Evolutionary conservation across 1,140 invertebrate genomes (phyloP).

Genomic region (Meloidogyne floridensis): DNA sequence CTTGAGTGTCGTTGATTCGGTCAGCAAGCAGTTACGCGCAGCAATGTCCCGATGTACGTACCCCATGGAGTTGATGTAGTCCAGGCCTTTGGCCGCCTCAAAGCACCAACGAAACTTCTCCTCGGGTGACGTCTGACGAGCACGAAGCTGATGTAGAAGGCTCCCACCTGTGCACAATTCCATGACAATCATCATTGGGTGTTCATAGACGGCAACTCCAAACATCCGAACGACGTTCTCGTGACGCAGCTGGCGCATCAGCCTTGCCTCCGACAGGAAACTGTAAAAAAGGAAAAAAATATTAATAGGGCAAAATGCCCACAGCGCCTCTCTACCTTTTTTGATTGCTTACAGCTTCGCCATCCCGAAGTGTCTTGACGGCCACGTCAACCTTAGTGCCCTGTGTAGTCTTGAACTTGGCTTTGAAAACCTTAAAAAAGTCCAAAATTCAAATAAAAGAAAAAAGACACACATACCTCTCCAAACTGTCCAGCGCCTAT

Average conservation of each 20-base stretch:
- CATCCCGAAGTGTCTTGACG: not conserved
- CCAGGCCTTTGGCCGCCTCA: conserved; percentile 37
- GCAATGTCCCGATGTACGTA: conserved; percentile 39
- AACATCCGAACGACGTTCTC: conserved; percentile 48
- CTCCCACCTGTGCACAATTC: conserved; percentile 31
- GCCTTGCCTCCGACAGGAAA: conserved; percentile 43
- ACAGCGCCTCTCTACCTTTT: not conserved
- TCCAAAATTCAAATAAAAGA: not conserved
- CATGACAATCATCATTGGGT: conserved; percentile 48
- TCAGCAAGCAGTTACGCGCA: conserved; percentile 38
- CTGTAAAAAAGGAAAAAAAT: conserved; percentile 39
- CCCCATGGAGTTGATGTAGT: conserved; percentile 36
- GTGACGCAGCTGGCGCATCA: conserved; percentile 45
- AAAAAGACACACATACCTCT: not conserved
- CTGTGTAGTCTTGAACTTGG: not conserved
- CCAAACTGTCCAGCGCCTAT: not conserved
- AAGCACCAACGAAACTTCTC: conserved; percentile 33
- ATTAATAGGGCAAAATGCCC: not conserved
- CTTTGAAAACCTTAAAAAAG: not conserved
- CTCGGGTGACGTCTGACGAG: not conserved
- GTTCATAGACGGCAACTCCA: conserved; percentile 42
- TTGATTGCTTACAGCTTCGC: not conserved
- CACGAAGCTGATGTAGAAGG: conserved; percentile 24
- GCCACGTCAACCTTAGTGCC: not conserved
- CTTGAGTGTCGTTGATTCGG: conserved; percentile 23